Percentiles rank a stretch among this genome's conserved stretches.
Evolutionary conservation across 2,888 invertebrate species (phyloP).

Genomic region (Drosophila anomalata): DNA sequence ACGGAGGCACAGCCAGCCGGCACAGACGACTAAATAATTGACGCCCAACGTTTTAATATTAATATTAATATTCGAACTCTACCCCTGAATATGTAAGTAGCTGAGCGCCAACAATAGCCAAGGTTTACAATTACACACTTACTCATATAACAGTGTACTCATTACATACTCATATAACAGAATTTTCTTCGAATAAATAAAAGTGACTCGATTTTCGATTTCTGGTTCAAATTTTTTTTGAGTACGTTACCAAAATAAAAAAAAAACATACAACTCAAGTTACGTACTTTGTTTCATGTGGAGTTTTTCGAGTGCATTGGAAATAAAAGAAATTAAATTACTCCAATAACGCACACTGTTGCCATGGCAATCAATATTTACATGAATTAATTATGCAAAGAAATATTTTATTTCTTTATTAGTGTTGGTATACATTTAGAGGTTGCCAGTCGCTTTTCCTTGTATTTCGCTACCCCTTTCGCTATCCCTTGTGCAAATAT

Average conservation of each 20-base stretch:
- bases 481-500: too few species aligned
- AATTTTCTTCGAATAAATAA: not conserved
- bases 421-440: too few species aligned
- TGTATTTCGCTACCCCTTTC: too few species aligned
- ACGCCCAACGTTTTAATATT: conserved; percentile 12
- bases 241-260: not conserved
- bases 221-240: not conserved
- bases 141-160: not conserved
- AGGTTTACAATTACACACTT: conserved; percentile 2
- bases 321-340: not conserved
- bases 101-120: conserved; percentile 9
- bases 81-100: conserved; percentile 12
- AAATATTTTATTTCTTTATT: too few species aligned
- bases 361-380: too few species aligned
- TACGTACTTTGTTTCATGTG: not conserved
- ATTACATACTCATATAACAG: not conserved
- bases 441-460: too few species aligned
- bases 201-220: conserved; percentile 4
- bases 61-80: conserved; percentile 7
- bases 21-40: too few species aligned
- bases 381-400: too few species aligned
- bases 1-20: too few species aligned
- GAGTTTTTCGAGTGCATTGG: not conserved
- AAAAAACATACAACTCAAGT: not conserved
- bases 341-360: not conserved